Conservation (phyloP, 1,140 invertebrate genomes). For the Trinorchestia longiramus region DNA sequence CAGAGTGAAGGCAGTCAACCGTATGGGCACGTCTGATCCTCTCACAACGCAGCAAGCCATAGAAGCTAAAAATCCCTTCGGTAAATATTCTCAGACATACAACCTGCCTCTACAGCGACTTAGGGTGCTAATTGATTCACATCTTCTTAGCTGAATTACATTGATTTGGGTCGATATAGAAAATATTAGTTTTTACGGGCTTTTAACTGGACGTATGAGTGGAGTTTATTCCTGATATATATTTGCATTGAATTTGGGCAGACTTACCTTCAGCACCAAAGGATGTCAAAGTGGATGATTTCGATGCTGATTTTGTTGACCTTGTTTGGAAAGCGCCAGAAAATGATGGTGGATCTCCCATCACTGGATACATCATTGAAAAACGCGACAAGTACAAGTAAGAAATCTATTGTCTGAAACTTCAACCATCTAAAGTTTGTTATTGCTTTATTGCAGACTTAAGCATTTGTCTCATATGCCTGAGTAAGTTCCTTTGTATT, state of each 20-base stretch:
- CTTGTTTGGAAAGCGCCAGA: slow-evolving; percentile 91
- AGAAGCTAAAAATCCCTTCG: slow-evolving; percentile 98
- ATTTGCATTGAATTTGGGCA: neutral
- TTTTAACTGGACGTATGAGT: neutral
- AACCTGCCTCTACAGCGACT: too few relatives aligned
- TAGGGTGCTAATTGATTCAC: neutral
- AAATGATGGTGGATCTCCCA: slow-evolving; percentile 88
- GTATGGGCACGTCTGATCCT: slow-evolving; percentile 95
- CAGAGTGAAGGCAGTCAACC: slow-evolving; percentile 93
- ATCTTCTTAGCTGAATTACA: neutral
- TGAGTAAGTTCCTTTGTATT: neutral
- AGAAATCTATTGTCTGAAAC: slow-evolving; percentile 17
- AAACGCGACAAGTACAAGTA: slow-evolving; percentile 89
- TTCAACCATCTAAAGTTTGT: neutral
- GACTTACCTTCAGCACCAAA: slow-evolving; percentile 61
- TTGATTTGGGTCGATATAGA: neutral
- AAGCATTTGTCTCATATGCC: neutral
- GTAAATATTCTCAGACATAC: slow-evolving; percentile 72
- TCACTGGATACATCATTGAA: slow-evolving; percentile 94
- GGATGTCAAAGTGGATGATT: slow-evolving; percentile 83
- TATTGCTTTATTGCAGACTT: neutral
- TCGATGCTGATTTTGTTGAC: slow-evolving; percentile 93
- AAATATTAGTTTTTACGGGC: neutral
- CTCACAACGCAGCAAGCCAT: slow-evolving; percentile 88
- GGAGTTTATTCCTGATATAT: neutral